Conservation (phyloP, 2,797 vertebrate species). For the Gadopsis bispinosus region DNA sequence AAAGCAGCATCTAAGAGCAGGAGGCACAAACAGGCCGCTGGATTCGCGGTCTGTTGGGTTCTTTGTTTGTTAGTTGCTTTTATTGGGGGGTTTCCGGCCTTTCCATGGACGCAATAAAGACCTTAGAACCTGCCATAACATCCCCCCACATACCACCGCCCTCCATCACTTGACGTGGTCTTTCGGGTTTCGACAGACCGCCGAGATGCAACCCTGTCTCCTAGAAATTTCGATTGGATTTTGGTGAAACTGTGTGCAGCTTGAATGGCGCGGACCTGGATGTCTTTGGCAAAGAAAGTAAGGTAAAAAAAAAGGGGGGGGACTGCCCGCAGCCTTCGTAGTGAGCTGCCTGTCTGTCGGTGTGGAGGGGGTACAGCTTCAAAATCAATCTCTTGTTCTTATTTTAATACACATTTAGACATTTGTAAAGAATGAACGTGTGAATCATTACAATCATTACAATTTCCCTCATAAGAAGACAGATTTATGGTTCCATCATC, state of each 20-base stretch:
- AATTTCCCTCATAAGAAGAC: background rate
- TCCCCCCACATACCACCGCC: conserved; percentile 22
- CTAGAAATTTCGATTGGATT: background rate
- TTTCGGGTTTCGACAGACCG: conserved; percentile 17
- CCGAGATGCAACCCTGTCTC: background rate
- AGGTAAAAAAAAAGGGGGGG: conserved; percentile 1
- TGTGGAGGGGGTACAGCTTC: background rate
- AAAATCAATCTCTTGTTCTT: background rate
- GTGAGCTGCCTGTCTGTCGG: background rate
- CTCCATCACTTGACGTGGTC: conserved; percentile 23
- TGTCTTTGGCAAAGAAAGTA: background rate
- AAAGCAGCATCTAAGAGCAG: conserved; percentile 22
- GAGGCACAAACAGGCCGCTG: conserved; percentile 26
- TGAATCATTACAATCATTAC: too few species aligned
- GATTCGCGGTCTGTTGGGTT: conserved; percentile 46
- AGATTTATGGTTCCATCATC: too few species aligned
- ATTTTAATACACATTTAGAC: background rate
- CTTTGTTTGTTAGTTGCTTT: conserved; percentile 71
- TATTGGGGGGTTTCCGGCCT: conserved; percentile 80
- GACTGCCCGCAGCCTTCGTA: background rate
- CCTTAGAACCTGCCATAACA: conserved; percentile 65
- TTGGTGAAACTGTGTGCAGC: background rate
- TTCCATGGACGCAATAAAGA: conserved; percentile 81
- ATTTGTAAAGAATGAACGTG: background rate
- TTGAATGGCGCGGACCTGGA: background rate